phyloP scores from a whole-genome alignment of 2,113 vertebrate species.

The Morone chrysops region DNA sequence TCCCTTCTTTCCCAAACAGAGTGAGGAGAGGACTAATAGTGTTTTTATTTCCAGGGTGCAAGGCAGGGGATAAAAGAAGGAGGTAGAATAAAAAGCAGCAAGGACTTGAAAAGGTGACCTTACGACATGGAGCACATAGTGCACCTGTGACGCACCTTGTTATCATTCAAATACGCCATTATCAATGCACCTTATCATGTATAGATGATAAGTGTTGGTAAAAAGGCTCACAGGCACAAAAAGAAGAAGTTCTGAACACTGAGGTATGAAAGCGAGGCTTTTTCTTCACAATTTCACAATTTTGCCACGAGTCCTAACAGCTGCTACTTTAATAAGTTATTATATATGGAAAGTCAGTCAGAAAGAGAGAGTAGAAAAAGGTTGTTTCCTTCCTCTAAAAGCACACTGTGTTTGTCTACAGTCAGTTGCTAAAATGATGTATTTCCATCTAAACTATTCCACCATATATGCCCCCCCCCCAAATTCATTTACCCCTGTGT shows the following conservation, averaged over 20 bases:
- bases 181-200: constrained; percentile 11
- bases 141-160: constrained; percentile 31
- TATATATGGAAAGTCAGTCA: not conserved
- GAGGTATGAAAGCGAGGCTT: not conserved
- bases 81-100: constrained; percentile 36
- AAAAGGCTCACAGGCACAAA: too few relatives aligned
- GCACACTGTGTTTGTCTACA: not conserved
- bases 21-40: constrained; percentile 49
- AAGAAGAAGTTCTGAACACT: not conserved
- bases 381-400: not conserved
- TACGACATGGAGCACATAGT: not conserved
- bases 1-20: constrained; percentile 53
- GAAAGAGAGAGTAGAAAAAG: not conserved
- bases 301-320: not conserved
- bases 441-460: not conserved
- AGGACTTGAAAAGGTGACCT: constrained; percentile 44
- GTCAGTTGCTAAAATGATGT: not conserved
- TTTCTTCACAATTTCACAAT: not conserved
- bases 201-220: constrained; percentile 9
- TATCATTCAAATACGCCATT: constrained; percentile 20
- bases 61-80: constrained; percentile 20
- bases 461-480: not conserved
- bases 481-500: constrained; percentile 3
- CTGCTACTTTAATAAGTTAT: not conserved
- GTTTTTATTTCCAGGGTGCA: constrained; percentile 62